Evolutionary conservation across 2,797 vertebrate genomes (phyloP), one percentile per base, ranked within the genome.

Genomic region (Anabas testudineus): DNA sequence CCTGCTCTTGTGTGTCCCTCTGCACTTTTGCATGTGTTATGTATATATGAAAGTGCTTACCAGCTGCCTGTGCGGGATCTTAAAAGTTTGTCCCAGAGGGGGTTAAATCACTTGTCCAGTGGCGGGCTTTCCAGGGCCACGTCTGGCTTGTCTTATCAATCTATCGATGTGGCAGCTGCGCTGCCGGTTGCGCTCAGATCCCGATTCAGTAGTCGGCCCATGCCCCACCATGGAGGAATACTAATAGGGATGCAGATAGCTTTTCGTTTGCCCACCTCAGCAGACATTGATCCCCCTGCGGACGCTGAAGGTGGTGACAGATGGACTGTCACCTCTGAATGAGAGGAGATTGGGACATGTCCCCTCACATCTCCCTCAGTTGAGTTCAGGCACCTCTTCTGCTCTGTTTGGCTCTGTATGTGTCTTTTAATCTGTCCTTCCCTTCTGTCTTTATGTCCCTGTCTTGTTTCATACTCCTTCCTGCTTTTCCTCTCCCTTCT

Each of bases 111-210:
- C 88, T 86, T 67, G 85, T 86, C 80, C 65, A 62, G 64, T 69
- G n/a, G 28, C 10, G 3, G 63, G 80, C 87, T 77, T 86, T 88
- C 82, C 76, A 87, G 81, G 89, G 87, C 89, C 78, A 34, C 65
- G 85, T 90, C 90, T 86, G 74, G 75, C 91, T 90, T 92, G 91
- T 94, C 93, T 91, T 94, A 94, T 93, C 92, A 93, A 94, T 94
- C 93, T 94, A 93, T 94, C 75, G 91, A 94, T 75, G 82, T 82
- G 85, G 84, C 90, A 92, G 87, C 88, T 84, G 70, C 42, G 72
- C 78, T 68, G 87, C 71, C 12, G 63, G 74, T 70, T 61, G 68
- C 41, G 45, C 59, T 62, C 10, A 71, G 61, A 82, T 82, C 67
- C 80, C 28, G 51, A 76, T 66, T 88, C 63, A 45, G 76, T 70